These are phyloP conservation scores for Pangasius macronema DNA, from an alignment of 2,797 vertebrate genomes.

Conservation along the genomic window DNA sequence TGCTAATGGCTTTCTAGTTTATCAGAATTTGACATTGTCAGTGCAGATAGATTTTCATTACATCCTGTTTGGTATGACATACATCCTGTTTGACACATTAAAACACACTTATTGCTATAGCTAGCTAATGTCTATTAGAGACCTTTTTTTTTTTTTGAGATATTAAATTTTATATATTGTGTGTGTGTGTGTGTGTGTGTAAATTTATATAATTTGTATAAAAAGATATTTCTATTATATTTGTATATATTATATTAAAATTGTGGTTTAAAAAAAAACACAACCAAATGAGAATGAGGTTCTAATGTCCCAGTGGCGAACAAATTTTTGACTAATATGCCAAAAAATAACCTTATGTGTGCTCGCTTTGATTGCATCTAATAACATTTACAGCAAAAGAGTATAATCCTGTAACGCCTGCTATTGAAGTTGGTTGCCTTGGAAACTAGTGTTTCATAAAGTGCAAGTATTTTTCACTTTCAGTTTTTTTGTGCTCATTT, in stretches of 20 bases:
- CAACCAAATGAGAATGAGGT: neutral
- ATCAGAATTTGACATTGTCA: neutral
- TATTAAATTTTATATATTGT: too few relatives aligned
- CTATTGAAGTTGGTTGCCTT: slow-evolving; percentile 1
- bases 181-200: too few relatives aligned
- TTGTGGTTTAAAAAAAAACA: neutral
- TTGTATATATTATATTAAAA: neutral
- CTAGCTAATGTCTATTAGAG: neutral
- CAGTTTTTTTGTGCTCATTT: slow-evolving; percentile 14
- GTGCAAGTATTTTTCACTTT: neutral
- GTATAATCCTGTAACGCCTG: slow-evolving; percentile 1
- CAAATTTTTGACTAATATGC: neutral
- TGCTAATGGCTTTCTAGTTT: neutral
- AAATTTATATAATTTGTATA: too few relatives aligned
- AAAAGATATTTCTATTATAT: too few relatives aligned
- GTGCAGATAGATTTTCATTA: neutral
- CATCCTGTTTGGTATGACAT: neutral
- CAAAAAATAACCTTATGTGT: neutral
- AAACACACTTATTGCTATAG: neutral
- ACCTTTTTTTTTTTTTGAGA: neutral
- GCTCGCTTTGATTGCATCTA: neutral
- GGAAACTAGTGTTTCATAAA: slow-evolving; percentile 27
- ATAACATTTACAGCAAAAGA: slow-evolving; percentile 8
- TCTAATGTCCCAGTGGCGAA: too few relatives aligned
- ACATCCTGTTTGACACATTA: neutral